phyloP scores from a whole-genome alignment of 2,888 invertebrate species.

The Mesopsocus fuscifrons region DNA sequence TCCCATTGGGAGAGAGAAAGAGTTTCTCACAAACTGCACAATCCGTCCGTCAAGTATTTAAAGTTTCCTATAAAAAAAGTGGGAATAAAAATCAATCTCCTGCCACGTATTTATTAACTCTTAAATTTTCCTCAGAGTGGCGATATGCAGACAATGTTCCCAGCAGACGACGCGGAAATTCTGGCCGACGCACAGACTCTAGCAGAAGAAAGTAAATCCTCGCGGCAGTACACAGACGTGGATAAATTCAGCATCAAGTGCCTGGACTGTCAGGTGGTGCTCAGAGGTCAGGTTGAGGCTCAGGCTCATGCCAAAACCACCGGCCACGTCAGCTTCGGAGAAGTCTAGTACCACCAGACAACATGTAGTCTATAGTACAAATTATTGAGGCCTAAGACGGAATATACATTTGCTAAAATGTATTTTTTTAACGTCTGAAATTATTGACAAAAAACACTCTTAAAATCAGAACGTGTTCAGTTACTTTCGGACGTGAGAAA shows the following conservation, averaged over 20 bases:
- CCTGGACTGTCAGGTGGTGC: slow-evolving; percentile 50
- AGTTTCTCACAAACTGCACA: too few species aligned
- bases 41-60: too few species aligned
- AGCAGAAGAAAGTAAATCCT: slow-evolving; percentile 72
- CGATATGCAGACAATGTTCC: slow-evolving; percentile 60
- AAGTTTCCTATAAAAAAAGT: too few species aligned
- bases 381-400: too few species aligned
- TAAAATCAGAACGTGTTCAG: too few species aligned
- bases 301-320: slow-evolving; percentile 70
- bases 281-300: slow-evolving; percentile 67
- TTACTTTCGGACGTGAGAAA: too few species aligned
- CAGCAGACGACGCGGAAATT: slow-evolving; percentile 47
- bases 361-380: neutral
- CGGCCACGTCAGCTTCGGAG: slow-evolving; percentile 63
- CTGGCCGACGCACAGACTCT: slow-evolving; percentile 65
- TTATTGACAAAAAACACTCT: too few species aligned
- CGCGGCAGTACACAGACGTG: slow-evolving; percentile 79
- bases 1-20: too few species aligned
- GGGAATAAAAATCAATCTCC: too few species aligned
- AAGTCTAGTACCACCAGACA: slow-evolving; percentile 29
- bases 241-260: slow-evolving; percentile 73
- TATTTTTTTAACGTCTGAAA: too few species aligned
- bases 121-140: slow-evolving; percentile 55
- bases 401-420: too few species aligned
- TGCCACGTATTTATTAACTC: slow-evolving; percentile 11